Base-by-base conservation (phyloP, 2,888 invertebrate genomes). In the Eupithecia tripunctaria region DNA sequence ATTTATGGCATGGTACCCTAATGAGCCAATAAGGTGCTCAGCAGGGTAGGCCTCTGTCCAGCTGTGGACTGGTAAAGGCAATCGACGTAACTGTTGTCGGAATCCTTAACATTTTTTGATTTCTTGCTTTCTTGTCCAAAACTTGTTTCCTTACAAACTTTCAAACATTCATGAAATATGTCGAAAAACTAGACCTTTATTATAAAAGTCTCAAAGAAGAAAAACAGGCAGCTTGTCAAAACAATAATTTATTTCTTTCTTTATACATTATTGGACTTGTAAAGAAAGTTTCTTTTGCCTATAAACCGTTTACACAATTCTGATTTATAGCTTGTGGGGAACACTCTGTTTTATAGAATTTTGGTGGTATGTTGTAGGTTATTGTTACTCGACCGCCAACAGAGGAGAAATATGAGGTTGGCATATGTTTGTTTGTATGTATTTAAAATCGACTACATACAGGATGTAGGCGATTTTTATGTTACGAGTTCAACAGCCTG, bases 281-380 rank as follows among this genome's bases (percentile, higher is more conserved):
- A 78, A 79, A 70, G 74, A 79, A 81, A 78, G 71, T 73, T 81
- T 78, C 79, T 79, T 80, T 78, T 76, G 80, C 84, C 82, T 77
- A 79, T 82, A 77, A 84, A 86, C 82, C 85, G 85, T 86, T 88
- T 88, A 87, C 85, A 86, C 89, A 89, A 87, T 85, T 80, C 86
- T 88, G 89, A 90, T 88, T 90, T 89, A 89, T 86, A 81, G 68
- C 73, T 41, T 60, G 60, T n/a, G 62, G 36, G 62, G 62, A 29
- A 27, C 32, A 63, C 36, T 14, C 15, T n/a, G 25, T 64, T 64
- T 64, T 64, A 27, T 63, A n/a, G 32, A 32, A 21, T 7, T 60
- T 29, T 56, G 56, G 25, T 56, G 56, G 56, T 25, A n/a, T 56
- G 56, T 14, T 51, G 21, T 51, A 51, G 47, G 47, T 47, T 47